Conservation (phyloP, 2,113 vertebrate genomes). For the Hemichromis elongatus region DNA sequence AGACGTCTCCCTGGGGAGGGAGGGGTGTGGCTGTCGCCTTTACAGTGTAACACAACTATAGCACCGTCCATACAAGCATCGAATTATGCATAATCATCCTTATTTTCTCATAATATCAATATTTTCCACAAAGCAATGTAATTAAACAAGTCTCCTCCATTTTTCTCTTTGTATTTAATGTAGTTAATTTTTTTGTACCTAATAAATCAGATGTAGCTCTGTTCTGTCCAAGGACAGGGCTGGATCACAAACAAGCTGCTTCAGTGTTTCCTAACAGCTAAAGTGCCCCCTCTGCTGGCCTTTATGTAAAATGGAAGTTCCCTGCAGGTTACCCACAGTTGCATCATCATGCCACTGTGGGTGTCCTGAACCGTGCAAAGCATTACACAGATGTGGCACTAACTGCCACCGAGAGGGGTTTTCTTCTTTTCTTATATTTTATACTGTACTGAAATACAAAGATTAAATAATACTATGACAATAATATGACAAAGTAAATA, state of each 20-base stretch:
- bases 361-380: neutral
- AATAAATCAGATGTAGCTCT: neutral
- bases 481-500: neutral
- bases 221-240: slow-evolving; percentile 9
- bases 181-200: too few species aligned
- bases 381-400: neutral
- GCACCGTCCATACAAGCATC: neutral
- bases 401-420: neutral
- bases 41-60: neutral
- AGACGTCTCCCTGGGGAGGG: neutral
- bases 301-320: neutral
- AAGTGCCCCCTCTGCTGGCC: slow-evolving; percentile 62
- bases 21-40: slow-evolving; percentile 22
- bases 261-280: neutral
- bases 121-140: neutral
- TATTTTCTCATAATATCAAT: neutral
- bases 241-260: slow-evolving; percentile 10
- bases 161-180: neutral
- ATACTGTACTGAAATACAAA: neutral
- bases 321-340: neutral
- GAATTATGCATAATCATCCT: neutral
- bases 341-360: neutral
- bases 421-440: neutral
- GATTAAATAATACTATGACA: neutral
- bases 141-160: neutral